Percentiles rank a stretch among this genome's conserved stretches.
phyloP scores from a whole-genome alignment of 2,113 vertebrate genomes.

The Crypturellus undulatus region DNA sequence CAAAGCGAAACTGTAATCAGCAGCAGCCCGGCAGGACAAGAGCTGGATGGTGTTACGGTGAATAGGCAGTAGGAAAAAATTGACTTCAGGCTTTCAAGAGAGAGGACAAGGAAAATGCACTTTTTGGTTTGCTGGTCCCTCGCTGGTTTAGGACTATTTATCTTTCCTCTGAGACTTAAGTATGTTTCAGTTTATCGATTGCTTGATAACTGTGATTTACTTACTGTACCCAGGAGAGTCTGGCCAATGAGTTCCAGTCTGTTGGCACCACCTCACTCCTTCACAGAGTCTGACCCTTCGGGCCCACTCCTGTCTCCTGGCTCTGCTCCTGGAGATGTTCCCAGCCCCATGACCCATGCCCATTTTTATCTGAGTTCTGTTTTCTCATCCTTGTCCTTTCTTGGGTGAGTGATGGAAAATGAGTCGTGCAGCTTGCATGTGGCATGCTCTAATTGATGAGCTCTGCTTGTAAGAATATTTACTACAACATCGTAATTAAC shows the following conservation, averaged over 20 bases:
- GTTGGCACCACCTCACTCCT: not conserved
- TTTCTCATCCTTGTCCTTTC: not conserved
- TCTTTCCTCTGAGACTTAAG: not conserved
- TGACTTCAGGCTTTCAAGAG: not conserved
- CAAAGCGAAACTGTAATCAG: not conserved
- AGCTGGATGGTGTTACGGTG: not conserved
- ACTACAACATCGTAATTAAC: not conserved
- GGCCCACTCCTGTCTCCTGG: not conserved
- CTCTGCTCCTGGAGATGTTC: not conserved
- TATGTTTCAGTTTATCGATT: fast-evolving
- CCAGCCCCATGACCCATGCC: not conserved
- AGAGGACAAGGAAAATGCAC: not conserved
- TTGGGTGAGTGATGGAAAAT: not conserved
- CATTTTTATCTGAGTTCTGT: not conserved
- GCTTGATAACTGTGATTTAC: not conserved
- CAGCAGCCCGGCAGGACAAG: not conserved
- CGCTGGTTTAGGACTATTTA: not conserved
- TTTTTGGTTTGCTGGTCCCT: fast-evolving
- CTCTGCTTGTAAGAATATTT: not conserved
- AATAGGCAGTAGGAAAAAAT: not conserved
- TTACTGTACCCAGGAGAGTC: not conserved
- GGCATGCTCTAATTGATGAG: not conserved
- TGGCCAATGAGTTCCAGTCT: not conserved
- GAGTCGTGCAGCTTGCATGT: not conserved
- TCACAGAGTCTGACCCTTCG: not conserved